Evolutionary conservation across 2,888 invertebrate genomes (phyloP), one percentile per base, ranked within the genome.

Genomic region (Ornithoptera alexandrae): DNA sequence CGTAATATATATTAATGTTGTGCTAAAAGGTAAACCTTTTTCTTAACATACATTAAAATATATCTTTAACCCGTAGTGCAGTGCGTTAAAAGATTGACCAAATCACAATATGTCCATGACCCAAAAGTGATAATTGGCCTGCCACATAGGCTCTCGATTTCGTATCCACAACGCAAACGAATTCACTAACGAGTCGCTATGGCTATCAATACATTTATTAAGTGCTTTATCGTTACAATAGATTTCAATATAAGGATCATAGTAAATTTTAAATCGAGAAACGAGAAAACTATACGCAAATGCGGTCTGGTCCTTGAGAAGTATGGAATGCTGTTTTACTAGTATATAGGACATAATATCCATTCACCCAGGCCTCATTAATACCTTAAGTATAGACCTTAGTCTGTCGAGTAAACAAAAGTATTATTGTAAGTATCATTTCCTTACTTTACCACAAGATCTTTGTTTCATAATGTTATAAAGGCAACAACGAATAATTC

Each of bases 121-220:
- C 62, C 62, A 68, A 63, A 68, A 68, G 46, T 56, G 63, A 36
- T 68, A 67, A 67, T 62, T 62, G 62, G n/a, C 30, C 18, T 18
- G 56, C 18, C 53, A 15, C 67, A 67, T 62, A 67, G 67, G 56
- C 62, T 62, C 39, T 56, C 67, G 42, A 67, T 53, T 46, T 68
- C 62, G 36, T n/a, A 42, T 62, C 46, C 59, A 63, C 18, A 22
- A 20, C 62, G 20, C 62, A n/a, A 67, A 67, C 24, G 59, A 56
- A 46, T 58, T 17, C 22, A 46, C 59, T 68, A 68, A 68, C 68
- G 46, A 50, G 20, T 63, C 42, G 57, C 58, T 50, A 36, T 36
- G 50, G 42, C 63, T 20, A 68, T 50, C 39, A 56, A 42, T 42
- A 17, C 12, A 22, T 22, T n/a, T 42, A 42, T 64, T 24, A 64